Conservation (phyloP, 2,113 vertebrate species). For the Regulus satrapa region DNA sequence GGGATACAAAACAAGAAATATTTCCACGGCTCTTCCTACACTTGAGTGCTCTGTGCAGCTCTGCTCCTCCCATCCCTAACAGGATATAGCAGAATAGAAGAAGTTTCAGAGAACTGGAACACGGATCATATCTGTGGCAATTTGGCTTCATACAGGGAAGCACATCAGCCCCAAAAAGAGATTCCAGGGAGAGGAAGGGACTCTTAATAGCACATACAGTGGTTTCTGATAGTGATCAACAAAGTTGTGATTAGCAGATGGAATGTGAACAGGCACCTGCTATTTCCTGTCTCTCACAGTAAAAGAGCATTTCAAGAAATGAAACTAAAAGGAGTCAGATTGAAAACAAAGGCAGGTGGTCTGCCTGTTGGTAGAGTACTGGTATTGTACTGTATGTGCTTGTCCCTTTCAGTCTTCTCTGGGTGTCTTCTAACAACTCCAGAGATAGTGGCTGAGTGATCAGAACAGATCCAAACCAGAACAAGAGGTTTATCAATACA, state of each 20-base stretch:
- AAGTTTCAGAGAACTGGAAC: neutral
- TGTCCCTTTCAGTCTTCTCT: neutral
- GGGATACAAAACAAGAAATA: neutral
- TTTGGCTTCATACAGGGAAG: neutral
- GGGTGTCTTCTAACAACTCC: neutral
- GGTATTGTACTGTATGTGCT: neutral
- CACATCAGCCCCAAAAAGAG: neutral
- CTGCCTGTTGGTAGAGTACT: neutral
- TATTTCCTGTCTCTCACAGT: neutral
- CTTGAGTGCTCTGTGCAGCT: neutral
- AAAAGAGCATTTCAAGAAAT: neutral
- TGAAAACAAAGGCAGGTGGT: neutral
- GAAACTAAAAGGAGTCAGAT: neutral
- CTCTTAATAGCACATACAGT: neutral
- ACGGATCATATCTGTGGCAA: neutral
- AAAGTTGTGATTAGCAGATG: neutral
- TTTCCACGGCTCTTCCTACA: neutral
- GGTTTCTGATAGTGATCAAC: neutral
- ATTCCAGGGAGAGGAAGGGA: neutral
- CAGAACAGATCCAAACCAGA: neutral
- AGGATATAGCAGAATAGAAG: neutral
- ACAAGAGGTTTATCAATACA: neutral
- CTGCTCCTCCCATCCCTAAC: neutral
- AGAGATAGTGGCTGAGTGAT: neutral
- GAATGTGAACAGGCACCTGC: neutral